Conservation (phyloP, 2,797 vertebrate species). For the Lutjanus campechanus region DNA sequence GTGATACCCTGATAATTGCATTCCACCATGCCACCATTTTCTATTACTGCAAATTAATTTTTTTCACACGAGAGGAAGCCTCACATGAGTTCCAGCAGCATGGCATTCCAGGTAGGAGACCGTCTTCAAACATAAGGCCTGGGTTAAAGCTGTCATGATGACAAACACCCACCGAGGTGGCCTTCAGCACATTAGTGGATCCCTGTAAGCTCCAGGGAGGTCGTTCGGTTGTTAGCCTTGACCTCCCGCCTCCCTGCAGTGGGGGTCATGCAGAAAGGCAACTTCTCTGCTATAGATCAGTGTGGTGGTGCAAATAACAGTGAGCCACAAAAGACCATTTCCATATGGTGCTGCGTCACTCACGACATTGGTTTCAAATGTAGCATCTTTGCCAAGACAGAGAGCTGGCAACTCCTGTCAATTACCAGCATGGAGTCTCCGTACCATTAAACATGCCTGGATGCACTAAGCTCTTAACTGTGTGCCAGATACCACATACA, state of each 20-base stretch:
- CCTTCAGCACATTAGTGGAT: slow-evolving; percentile 45
- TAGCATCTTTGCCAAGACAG: slow-evolving; percentile 49
- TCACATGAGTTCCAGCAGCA: slow-evolving; percentile 9
- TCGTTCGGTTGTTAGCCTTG: slow-evolving; percentile 32
- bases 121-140: slow-evolving; percentile 31
- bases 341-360: slow-evolving; percentile 42
- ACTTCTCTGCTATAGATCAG: slow-evolving; percentile 23
- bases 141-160: slow-evolving; percentile 43
- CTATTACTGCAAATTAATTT: not conserved
- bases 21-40: not conserved
- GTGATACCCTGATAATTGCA: not conserved
- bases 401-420: slow-evolving; percentile 53
- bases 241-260: slow-evolving; percentile 28
- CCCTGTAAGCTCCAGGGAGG: slow-evolving; percentile 23
- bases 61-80: not conserved
- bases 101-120: not conserved
- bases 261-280: slow-evolving; percentile 15
- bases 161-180: slow-evolving; percentile 43
- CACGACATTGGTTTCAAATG: slow-evolving; percentile 46
- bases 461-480: slow-evolving; percentile 47
- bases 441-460: slow-evolving; percentile 66
- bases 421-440: slow-evolving; percentile 56
- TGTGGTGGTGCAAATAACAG: slow-evolving; percentile 16
- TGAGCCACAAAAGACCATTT: slow-evolving; percentile 29
- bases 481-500: slow-evolving; percentile 65